These are phyloP conservation scores for Drosophila teissieri DNA, from an alignment of 1,140 invertebrate species.

Conservation along the genomic window DNA sequence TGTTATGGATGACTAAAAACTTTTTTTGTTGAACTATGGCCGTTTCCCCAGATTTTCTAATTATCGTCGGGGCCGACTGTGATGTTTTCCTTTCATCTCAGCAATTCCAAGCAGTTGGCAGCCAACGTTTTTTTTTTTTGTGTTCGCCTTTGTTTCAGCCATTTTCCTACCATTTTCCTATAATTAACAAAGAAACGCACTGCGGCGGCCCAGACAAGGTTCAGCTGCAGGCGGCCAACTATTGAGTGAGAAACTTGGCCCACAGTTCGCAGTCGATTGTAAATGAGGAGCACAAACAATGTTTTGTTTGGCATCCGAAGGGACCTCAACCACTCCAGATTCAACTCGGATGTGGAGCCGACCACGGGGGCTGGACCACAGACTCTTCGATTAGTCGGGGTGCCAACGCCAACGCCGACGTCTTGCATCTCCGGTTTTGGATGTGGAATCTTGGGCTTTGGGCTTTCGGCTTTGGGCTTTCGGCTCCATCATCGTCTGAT, in stretches of 20 bases:
- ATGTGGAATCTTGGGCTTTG: not conserved
- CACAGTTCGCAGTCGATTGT: conserved; percentile 67
- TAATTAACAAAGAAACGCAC: conserved; percentile 70
- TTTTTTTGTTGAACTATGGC: conserved; percentile 15
- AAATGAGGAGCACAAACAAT: conserved; percentile 75
- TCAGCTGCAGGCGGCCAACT: conserved; percentile 36
- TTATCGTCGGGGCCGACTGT: conserved; percentile 40
- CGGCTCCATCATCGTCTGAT: conserved; percentile 57
- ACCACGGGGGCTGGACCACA: conserved; percentile 56
- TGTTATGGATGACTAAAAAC: conserved; percentile 22
- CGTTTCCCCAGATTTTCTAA: conserved; percentile 47
- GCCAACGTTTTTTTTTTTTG: conserved; percentile 20
- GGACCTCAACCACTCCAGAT: conserved; percentile 25
- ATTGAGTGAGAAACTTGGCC: conserved; percentile 14
- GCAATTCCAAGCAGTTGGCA: conserved; percentile 54
- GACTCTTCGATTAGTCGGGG: conserved; percentile 75
- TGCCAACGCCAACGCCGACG: conserved; percentile 64
- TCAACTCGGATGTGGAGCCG: conserved; percentile 21
- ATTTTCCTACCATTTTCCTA: conserved; percentile 60
- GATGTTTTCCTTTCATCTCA: conserved; percentile 54
- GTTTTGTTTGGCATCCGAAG: conserved; percentile 16
- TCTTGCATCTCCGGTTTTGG: not conserved
- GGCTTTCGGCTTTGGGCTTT: not conserved
- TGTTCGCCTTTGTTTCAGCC: conserved; percentile 45
- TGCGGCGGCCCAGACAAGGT: conserved; percentile 49